phyloP scores from a whole-genome alignment of 2,113 vertebrate species.

The Psittacus erithacus region DNA sequence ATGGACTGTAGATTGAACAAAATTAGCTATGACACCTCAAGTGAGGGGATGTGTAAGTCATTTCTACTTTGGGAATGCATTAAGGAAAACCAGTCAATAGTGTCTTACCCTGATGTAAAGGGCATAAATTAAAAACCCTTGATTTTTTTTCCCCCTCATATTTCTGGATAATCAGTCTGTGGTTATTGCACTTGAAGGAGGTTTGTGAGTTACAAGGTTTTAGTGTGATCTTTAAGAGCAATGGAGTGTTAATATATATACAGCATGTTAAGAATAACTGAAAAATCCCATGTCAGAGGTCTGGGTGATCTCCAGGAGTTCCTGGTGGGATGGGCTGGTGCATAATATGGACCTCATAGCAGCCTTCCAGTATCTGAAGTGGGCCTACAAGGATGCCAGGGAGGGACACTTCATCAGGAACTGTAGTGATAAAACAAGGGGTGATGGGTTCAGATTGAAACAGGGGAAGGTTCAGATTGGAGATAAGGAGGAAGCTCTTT shows the following conservation, averaged over 20 bases:
- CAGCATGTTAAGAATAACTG: not conserved
- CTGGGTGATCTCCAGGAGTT: not conserved
- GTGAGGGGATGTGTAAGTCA: accelerated
- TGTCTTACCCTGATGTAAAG: not conserved
- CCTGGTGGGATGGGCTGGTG: not conserved
- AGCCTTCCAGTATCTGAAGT: not conserved
- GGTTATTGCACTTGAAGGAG: not conserved
- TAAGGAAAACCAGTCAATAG: not conserved
- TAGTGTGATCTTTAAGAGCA: not conserved
- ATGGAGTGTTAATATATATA: not conserved
- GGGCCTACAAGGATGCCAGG: not conserved
- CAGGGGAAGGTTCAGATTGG: not conserved
- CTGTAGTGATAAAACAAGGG: not conserved
- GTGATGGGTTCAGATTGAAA: not conserved
- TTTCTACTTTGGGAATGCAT: not conserved
- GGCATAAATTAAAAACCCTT: not conserved
- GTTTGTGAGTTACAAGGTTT: not conserved
- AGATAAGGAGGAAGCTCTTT: not conserved
- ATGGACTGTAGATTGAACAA: not conserved
- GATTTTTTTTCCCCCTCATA: not conserved
- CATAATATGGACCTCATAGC: not conserved
- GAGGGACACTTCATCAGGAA: not conserved
- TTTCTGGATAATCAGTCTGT: not conserved
- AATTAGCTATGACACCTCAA: not conserved
- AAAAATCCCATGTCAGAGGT: not conserved